A percentile compares a stretch with the other conserved stretches of the same genome.
These are phyloP conservation scores for Hoplostethus mediterraneus DNA, from an alignment of 2,797 vertebrate species.

Conservation along the genomic window DNA sequence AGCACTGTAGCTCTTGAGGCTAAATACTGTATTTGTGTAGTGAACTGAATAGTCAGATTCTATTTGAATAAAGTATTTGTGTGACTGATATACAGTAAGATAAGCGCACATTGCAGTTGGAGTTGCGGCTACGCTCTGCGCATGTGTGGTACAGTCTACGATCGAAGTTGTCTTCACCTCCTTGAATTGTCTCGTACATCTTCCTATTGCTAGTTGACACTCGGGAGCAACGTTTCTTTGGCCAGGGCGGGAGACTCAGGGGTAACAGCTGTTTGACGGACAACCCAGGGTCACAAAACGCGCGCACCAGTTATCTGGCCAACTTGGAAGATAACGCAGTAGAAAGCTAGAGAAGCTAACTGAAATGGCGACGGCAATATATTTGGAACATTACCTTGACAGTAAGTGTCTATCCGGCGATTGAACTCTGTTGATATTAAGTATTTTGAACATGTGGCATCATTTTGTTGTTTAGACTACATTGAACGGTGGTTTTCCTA, in stretches of 20 bases:
- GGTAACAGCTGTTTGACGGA: conserved; percentile 22
- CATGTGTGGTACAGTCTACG: too few species aligned
- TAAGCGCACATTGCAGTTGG: too few species aligned
- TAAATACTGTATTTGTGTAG: neutral
- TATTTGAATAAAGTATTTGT: neutral
- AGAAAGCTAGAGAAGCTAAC: conserved; percentile 56
- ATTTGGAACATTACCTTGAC: conserved; percentile 97
- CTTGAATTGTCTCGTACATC: too few species aligned
- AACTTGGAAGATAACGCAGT: conserved; percentile 58
- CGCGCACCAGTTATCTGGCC: conserved; percentile 41
- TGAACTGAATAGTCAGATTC: neutral
- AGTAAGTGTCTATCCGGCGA: conserved; percentile 84
- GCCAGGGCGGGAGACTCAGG: neutral
- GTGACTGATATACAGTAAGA: too few species aligned
- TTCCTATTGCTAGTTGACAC: neutral
- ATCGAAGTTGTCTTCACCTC: too few species aligned
- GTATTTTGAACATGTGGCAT: neutral
- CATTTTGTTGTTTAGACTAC: neutral
- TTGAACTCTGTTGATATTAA: rapidly evolving
- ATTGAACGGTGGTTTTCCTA: neutral
- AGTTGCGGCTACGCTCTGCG: neutral
- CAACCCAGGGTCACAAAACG: conserved; percentile 50
- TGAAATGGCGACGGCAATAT: conserved; percentile 96
- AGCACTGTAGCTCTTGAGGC: neutral
- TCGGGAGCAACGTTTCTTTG: neutral